Percentiles rank a stretch among this genome's conserved stretches.
phyloP scores from a whole-genome alignment of 2,113 vertebrate genomes.

The Macrotus californicus region DNA sequence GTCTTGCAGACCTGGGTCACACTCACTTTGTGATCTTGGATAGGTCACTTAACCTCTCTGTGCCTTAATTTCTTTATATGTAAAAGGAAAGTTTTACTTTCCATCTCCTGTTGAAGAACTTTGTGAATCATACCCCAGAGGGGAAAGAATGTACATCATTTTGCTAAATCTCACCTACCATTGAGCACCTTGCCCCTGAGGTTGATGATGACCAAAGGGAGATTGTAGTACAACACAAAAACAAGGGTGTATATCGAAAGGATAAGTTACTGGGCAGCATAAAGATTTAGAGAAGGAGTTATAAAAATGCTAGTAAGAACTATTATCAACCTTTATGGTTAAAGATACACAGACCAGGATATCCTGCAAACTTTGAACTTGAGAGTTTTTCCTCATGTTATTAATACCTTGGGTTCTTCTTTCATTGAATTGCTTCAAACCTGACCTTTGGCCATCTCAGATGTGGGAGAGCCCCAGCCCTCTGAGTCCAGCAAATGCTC shows the following conservation, averaged over 20 bases:
- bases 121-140: neutral
- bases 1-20: neutral
- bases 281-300: neutral
- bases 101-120: neutral
- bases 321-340: neutral
- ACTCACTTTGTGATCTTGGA: neutral
- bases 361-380: slow-evolving; percentile 33
- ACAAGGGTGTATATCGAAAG: neutral
- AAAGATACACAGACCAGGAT: neutral
- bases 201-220: neutral
- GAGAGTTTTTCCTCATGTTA: neutral
- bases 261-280: neutral
- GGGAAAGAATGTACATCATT: neutral
- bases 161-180: neutral
- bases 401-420: neutral
- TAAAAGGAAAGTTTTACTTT: neutral
- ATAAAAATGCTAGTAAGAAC: neutral
- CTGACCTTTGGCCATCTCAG: neutral
- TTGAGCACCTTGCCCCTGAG: neutral
- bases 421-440: neutral
- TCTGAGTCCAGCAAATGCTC: neutral
- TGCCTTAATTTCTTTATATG: neutral
- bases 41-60: neutral
- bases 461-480: neutral
- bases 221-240: neutral